Evolutionary conservation across 2,113 vertebrate genomes (phyloP).

Genomic region (Pterophyllum scalare): DNA sequence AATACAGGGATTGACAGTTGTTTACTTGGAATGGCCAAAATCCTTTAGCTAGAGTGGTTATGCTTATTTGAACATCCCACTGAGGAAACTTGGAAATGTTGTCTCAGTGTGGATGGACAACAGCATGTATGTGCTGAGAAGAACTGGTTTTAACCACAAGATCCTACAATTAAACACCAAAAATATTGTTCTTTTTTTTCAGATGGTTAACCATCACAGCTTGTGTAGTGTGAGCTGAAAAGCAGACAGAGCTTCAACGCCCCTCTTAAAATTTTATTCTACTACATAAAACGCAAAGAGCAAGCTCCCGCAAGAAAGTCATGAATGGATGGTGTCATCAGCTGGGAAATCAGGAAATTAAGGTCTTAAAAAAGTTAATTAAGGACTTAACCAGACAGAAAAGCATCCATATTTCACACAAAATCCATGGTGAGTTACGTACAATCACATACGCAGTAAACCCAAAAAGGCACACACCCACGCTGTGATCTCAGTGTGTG

Average conservation of each 20-base stretch:
- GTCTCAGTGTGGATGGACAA: background rate
- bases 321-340: background rate
- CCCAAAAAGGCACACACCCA: slow-evolving; percentile 39
- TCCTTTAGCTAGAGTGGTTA: slow-evolving; percentile 8
- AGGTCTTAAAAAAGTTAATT: background rate
- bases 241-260: background rate
- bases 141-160: background rate
- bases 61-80: slow-evolving; percentile 37
- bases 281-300: background rate
- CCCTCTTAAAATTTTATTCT: background rate
- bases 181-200: background rate
- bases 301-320: background rate
- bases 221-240: background rate
- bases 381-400: background rate
- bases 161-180: background rate
- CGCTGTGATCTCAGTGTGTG: slow-evolving; percentile 18
- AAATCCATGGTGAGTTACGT: background rate
- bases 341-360: background rate
- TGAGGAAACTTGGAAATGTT: slow-evolving; percentile 18
- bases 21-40: slow-evolving; percentile 42
- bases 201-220: background rate
- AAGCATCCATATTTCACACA: slow-evolving; percentile 18
- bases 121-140: background rate
- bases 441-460: background rate
- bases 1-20: slow-evolving; percentile 33